These are phyloP conservation scores for Manis crassicaudata DNA, from an alignment of 2,797 vertebrate species.

Conservation along the genomic window DNA sequence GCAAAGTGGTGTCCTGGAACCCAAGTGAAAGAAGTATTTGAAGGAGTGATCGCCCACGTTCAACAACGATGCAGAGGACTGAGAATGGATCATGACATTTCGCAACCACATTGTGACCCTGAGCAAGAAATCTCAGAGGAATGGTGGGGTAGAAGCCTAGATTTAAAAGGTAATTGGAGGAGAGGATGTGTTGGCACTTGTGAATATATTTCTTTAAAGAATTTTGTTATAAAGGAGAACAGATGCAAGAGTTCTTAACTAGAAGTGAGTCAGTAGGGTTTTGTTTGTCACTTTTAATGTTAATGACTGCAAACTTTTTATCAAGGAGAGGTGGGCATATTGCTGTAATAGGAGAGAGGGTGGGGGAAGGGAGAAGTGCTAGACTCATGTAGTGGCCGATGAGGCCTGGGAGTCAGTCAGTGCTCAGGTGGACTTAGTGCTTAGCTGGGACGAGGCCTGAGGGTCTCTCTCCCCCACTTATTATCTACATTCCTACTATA, in stretches of 20 bases:
- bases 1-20: neutral
- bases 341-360: neutral
- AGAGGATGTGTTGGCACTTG: neutral
- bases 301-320: neutral
- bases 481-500: neutral
- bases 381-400: accelerated
- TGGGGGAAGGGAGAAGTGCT: too few species aligned
- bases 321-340: neutral
- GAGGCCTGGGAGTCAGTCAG: too few species aligned
- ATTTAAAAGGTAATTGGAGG: neutral
- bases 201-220: neutral
- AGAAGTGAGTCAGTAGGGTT: neutral
- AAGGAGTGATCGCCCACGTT: neutral
- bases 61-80: neutral
- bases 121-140: neutral
- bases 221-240: neutral
- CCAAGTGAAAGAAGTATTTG: neutral
- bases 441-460: neutral
- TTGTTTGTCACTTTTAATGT: neutral
- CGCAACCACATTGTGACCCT: neutral
- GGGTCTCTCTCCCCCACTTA: too few species aligned
- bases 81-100: neutral
- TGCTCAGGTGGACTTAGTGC: neutral
- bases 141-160: neutral
- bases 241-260: neutral